Evolutionary conservation across 2,888 invertebrate genomes (phyloP).

Genomic region (Siphonodentalium dalli): DNA sequence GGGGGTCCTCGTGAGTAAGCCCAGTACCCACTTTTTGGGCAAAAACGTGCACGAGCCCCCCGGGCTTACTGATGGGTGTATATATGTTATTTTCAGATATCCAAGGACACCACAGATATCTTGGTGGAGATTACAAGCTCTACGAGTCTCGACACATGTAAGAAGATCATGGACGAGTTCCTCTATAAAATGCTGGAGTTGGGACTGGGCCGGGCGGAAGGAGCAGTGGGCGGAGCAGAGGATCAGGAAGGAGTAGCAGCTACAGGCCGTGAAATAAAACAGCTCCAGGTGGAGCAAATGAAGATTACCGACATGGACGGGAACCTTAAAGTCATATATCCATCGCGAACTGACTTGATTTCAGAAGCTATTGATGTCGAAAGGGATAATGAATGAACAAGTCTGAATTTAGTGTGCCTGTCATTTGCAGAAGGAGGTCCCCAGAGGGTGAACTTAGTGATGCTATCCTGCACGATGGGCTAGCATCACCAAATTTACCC

Average conservation of each 20-base stretch:
- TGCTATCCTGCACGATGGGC: no score
- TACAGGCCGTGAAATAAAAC: conserved; percentile 36
- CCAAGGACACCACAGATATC: conserved; percentile 73
- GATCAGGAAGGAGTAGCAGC: conserved; percentile 38
- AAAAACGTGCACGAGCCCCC: no score
- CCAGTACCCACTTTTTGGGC: no score
- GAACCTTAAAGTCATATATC: conserved; percentile 79
- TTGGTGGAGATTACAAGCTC: conserved; percentile 81
- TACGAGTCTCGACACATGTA: conserved; percentile 72
- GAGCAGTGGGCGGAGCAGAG: conserved; percentile 38
- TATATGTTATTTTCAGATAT: conserved; percentile 70
- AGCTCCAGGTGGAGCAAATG: conserved; percentile 72
- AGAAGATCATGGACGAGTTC: conserved; percentile 74
- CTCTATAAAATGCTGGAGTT: conserved; percentile 72
- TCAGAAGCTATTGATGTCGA: conserved; percentile 41
- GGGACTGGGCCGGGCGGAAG: conserved; percentile 42
- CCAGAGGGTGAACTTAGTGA: no score
- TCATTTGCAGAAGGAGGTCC: no score
- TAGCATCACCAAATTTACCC: no score
- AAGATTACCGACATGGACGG: conserved; percentile 76
- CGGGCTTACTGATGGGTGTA: no score
- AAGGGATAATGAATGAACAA: conserved; percentile 31
- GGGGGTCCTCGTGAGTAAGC: no score
- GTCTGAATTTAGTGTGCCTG: no score
- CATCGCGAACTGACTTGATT: conserved; percentile 76